Conservation (phyloP, 2,797 vertebrate species). For the Sebastes steindachneri region DNA sequence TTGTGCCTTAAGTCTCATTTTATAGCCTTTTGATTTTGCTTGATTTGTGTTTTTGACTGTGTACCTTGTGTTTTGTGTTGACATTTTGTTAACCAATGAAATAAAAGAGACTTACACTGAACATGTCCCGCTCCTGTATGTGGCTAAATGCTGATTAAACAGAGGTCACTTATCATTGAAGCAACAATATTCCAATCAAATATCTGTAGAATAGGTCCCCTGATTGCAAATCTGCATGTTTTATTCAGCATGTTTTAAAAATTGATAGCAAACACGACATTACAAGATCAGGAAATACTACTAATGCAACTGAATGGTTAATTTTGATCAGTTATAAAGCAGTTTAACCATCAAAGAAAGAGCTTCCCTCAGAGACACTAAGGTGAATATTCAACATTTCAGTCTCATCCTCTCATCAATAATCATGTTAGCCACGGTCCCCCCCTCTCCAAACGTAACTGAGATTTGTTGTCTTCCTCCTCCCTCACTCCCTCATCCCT, state of each 20-base stretch:
- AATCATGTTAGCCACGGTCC: constrained; percentile 64
- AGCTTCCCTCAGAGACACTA: constrained; percentile 59
- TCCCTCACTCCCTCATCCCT: constrained; percentile 79
- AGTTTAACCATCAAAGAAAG: constrained; percentile 65
- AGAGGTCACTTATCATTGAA: constrained; percentile 10
- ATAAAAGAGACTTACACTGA: constrained; percentile 76
- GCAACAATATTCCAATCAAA: constrained; percentile 15
- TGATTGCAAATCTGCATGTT: constrained; percentile 25
- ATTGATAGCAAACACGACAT: background rate
- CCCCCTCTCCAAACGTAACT: constrained; percentile 67
- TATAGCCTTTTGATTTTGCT: constrained; percentile 28
- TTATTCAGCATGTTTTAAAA: constrained; percentile 1
- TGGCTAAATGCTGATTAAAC: constrained; percentile 71
- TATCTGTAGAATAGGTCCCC: background rate
- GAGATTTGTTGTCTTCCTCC: constrained; percentile 71
- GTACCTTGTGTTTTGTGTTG: constrained; percentile 61
- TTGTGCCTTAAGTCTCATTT: constrained; percentile 32
- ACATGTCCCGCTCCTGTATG: constrained; percentile 74
- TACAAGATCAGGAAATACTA: background rate
- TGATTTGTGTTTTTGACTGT: constrained; percentile 61
- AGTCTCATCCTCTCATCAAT: constrained; percentile 63
- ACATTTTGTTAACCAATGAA: constrained; percentile 70
- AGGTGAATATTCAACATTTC: constrained; percentile 78
- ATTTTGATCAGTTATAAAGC: constrained; percentile 64
- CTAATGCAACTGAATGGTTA: constrained; percentile 10